phyloP scores from a whole-genome alignment of 2,797 vertebrate genomes.

The Artibeus jamaicensis region DNA sequence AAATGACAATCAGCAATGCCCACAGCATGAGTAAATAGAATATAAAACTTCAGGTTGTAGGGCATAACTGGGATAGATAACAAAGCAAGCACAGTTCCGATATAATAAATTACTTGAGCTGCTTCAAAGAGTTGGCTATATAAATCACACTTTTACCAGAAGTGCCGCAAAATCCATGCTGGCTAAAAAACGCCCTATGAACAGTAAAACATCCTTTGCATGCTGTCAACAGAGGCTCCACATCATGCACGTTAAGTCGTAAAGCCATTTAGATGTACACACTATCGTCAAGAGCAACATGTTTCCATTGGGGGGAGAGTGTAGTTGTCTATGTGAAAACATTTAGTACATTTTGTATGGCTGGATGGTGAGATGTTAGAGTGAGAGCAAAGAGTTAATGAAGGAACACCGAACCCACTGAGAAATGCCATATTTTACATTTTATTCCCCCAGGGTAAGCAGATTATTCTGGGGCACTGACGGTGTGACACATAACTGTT shows the following conservation, averaged over 20 bases:
- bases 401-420: background rate
- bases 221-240: background rate
- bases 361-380: background rate
- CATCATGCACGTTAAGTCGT: background rate
- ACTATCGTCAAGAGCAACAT: background rate
- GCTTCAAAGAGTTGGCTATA: background rate
- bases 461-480: background rate
- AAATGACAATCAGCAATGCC: background rate
- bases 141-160: slow-evolving; percentile 59
- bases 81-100: slow-evolving; percentile 49
- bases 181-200: background rate
- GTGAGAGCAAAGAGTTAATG: background rate
- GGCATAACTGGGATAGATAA: slow-evolving; percentile 40
- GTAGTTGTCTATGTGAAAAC: slow-evolving; percentile 29
- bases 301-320: background rate
- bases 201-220: background rate
- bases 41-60: slow-evolving; percentile 50
- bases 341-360: background rate
- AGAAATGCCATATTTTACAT: slow-evolving; percentile 15
- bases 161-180: slow-evolving; percentile 11
- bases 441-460: background rate
- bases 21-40: slow-evolving; percentile 59
- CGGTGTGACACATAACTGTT: background rate
- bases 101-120: slow-evolving; percentile 48
- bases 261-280: background rate